Evolutionary conservation across 2,888 invertebrate genomes (phyloP), one percentile per base, ranked within the genome.

Genomic region (Troilus luridus): DNA sequence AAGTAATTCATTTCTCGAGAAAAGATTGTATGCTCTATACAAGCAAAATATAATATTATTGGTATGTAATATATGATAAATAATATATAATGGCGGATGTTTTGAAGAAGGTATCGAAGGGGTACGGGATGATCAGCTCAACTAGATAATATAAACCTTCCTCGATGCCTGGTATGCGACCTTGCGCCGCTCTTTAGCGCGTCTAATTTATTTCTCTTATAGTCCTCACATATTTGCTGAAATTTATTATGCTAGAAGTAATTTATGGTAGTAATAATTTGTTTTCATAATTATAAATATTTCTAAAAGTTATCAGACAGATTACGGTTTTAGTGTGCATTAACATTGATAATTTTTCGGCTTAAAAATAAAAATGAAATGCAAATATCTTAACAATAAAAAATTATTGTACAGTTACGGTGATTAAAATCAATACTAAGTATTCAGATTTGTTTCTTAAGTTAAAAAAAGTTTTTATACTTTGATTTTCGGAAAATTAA

Each of bases 121-220:
- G 24, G 14, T 67, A 67, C 67, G 67, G 67, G 72, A 17, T 77
- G 72, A 77, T 77, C 27, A 77, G 72, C 72, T 77, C 72, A 77
- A 77, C 27, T 77, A 77, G 72, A 77, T 77, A 77, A 77, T 77
- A 19, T 19, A 77, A 77, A 77, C 72, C 72, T 77, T 77, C 72
- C 72, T 77, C 72, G 72, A 41, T 67, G 67, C 12, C 67, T 67
- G 67, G 67, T 77, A 77, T 77, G 72, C 41, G 72, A 41, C 72
- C 72, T 77, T 77, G 72, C 27, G 17, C 27, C 17, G 27, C 72
- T 77, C 12, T 77, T 77, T 41, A 77, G 6, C 41, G 41, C 27
- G 17, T 19, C 27, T 77, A 77, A 41, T 41, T 77, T 19, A 41
- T 77, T 27, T 41, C 14, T 77, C 3, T 77, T 77, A 19, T 41